These are phyloP conservation scores for Ceratina australensis DNA, from an alignment of 1,140 invertebrate species.

Conservation along the genomic window DNA sequence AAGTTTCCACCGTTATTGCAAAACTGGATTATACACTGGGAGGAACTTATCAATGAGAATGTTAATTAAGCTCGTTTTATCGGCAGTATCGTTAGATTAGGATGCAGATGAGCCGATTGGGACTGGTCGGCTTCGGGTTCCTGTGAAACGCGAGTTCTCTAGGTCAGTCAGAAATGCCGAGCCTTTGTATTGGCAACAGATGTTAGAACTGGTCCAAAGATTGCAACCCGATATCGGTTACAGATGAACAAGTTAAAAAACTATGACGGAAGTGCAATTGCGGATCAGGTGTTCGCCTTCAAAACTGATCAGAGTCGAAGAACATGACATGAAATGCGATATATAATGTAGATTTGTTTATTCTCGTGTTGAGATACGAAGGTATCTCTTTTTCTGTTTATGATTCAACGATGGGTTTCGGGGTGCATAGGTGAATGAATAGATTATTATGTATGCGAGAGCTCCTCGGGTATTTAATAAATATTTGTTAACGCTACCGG, in stretches of 20 bases:
- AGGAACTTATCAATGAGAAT: slow-evolving; percentile 3
- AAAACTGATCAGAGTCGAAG: background rate
- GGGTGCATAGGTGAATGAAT: too few species aligned
- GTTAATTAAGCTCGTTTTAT: slow-evolving; percentile 8
- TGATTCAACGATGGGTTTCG: background rate
- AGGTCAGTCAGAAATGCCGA: background rate
- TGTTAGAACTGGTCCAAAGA: background rate
- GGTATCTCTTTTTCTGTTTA: background rate
- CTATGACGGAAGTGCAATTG: too few species aligned
- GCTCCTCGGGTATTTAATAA: background rate
- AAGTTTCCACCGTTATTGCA: background rate
- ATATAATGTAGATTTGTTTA: slow-evolving; percentile 10
- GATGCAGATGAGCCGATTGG: slow-evolving; percentile 20
- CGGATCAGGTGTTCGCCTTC: background rate
- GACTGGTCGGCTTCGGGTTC: background rate
- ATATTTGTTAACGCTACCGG: background rate
- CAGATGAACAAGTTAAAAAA: background rate
- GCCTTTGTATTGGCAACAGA: background rate
- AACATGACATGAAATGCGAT: slow-evolving; percentile 16
- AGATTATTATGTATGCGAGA: too few species aligned
- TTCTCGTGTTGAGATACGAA: slow-evolving; percentile 6
- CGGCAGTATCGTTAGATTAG: slow-evolving; percentile 10
- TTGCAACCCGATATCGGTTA: background rate
- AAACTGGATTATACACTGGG: background rate
- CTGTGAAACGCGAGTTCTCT: background rate